Evolutionary conservation across 2,113 vertebrate species (phyloP).

Genomic region (Puntigrus tetrazona): DNA sequence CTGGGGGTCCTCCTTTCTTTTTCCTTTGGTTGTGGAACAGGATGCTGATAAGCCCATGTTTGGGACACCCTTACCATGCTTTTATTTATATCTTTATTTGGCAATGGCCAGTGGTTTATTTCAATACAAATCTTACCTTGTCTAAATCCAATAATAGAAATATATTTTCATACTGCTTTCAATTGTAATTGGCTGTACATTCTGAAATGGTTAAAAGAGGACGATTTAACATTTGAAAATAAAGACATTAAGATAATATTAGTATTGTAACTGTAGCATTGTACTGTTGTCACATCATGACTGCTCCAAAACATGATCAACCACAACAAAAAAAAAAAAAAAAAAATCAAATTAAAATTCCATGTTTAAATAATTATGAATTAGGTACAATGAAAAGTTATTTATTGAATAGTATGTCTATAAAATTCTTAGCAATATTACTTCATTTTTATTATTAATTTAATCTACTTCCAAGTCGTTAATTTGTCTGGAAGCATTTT

Average conservation of each 20-base stretch:
- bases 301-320: too few relatives aligned
- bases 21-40: neutral
- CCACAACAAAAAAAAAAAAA: too few relatives aligned
- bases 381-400: too few relatives aligned
- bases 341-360: neutral
- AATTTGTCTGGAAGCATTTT: neutral
- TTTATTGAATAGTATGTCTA: neutral
- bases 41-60: neutral
- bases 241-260: neutral
- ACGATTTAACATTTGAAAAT: neutral
- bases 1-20: neutral
- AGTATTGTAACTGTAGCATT: neutral
- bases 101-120: neutral
- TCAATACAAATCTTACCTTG: neutral
- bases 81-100: neutral
- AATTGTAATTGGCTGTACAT: neutral
- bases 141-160: neutral
- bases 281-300: too few relatives aligned
- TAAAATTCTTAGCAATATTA: neutral
- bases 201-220: neutral
- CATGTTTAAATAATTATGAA: neutral
- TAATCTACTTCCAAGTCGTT: neutral
- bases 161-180: neutral
- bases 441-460: neutral
- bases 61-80: neutral